Conservation (phyloP, 2,113 vertebrate species). For the Pluvianellus socialis region DNA sequence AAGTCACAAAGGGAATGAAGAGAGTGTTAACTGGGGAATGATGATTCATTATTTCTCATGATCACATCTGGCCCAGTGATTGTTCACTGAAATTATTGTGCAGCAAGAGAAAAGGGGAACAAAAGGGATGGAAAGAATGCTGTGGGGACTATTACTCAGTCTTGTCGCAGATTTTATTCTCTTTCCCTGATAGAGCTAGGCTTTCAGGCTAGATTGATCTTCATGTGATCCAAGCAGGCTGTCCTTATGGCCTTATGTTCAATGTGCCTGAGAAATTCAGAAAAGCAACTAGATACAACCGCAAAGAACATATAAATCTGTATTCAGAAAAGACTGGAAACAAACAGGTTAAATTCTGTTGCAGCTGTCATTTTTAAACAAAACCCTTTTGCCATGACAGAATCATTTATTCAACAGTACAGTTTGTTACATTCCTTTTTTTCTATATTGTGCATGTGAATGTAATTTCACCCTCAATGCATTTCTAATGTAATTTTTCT, state of each 20-base stretch:
- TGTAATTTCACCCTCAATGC: not conserved
- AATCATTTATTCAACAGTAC: conserved; percentile 49
- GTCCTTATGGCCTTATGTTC: not conserved
- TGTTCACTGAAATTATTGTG: not conserved
- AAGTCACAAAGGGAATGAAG: not conserved
- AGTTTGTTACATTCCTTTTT: not conserved
- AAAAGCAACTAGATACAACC: not conserved
- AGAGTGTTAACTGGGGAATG: not conserved
- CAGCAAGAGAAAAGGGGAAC: not conserved
- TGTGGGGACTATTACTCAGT: not conserved
- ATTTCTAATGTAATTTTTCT: conserved; percentile 45
- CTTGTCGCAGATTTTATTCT: not conserved
- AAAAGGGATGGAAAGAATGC: not conserved
- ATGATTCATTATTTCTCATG: not conserved
- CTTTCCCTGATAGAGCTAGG: not conserved
- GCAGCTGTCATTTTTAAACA: conserved; percentile 16
- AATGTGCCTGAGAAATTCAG: not conserved
- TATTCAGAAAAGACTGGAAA: not conserved
- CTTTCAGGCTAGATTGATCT: not conserved
- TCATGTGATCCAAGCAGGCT: not conserved
- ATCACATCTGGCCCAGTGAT: not conserved
- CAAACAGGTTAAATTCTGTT: not conserved
- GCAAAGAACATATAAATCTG: not conserved
- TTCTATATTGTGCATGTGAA: not conserved
- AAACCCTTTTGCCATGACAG: not conserved